Base-by-base conservation (phyloP, 2,797 vertebrate species). In the Gila robusta region DNA sequence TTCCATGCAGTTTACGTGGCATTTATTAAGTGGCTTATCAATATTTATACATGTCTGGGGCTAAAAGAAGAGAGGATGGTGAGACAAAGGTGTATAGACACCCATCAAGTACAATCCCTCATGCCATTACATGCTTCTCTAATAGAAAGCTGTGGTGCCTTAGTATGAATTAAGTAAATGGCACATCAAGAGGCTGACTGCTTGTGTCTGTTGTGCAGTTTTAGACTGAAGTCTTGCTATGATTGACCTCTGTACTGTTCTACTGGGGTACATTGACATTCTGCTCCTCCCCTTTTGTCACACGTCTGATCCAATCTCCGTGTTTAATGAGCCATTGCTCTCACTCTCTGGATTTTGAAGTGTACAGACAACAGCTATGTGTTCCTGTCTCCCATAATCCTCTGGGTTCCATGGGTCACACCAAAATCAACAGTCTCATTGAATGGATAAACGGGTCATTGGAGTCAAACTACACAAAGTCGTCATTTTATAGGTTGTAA, bases 271-370 rank as follows among this genome's bases (percentile, higher is more conserved):
- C 71, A 87, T 86, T 86, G 87, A 86, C 84, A 90, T 89, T 88
- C 77, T 74, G 73, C 71, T 39, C 35, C 84, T 83, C 82, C 73
- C 69, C 64, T 84, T 86, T 79, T 86, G 87, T 84, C 72, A 72
- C 81, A 71, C 66, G 82, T 78, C 77, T 90, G 86, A 90, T 89
- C 87, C 90, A 92, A 91, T 91, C 91, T 89, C 56, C 5, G 85
- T 67, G 83, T 87, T 89, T 91, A 91, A 90, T 92, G 90, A 89
- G 72, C 76, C 89, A 41, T 89, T 83, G 12, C 87, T 72, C 72
- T 49, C 79, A 70, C 79, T 85, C 82, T 73, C 85, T 72, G 72
- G 67, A 80, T 89, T 84, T 76, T 81, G 81, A 78, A 81, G 84
- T 69, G 32, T 47, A 32, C 69, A 82, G 77, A 87, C 67, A 81